Percentiles rank a stretch among this genome's conserved stretches.
Conservation (phyloP, 2,888 invertebrate species). For the Rhamphomyia laevipes region DNA sequence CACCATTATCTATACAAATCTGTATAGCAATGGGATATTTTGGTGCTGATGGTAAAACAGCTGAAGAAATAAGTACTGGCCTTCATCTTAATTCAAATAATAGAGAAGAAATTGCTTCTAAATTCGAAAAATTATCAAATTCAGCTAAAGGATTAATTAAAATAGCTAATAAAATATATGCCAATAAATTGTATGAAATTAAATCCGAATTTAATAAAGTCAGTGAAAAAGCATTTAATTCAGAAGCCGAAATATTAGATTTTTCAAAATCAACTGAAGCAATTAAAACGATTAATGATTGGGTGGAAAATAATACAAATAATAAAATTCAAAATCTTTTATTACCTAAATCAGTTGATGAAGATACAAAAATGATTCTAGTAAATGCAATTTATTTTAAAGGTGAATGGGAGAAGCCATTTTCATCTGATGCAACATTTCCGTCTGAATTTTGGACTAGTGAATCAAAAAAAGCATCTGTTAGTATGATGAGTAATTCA, state of each 20-base stretch:
- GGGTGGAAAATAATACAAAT: conserved; percentile 71
- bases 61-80: conserved; percentile 21
- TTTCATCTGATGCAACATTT: conserved; percentile 45
- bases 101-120: conserved; percentile 19
- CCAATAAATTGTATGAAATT: conserved; percentile 44
- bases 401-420: conserved; percentile 60
- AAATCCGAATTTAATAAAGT: conserved; percentile 44
- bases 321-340: conserved; percentile 71
- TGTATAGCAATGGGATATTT: conserved; percentile 58
- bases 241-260: conserved; percentile 49
- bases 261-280: conserved; percentile 43
- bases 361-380: conserved; percentile 54
- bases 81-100: conserved; percentile 19
- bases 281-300: conserved; percentile 56
- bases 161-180: conserved; percentile 62
- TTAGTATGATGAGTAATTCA: conserved; percentile 61
- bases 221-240: conserved; percentile 49
- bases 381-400: conserved; percentile 83
- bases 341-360: conserved; percentile 42
- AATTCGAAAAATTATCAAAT: conserved; percentile 22
- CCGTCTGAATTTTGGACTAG: conserved; percentile 52
- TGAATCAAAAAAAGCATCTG: conserved; percentile 35
- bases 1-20: conserved; percentile 50
- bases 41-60: conserved; percentile 47
- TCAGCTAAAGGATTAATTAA: conserved; percentile 26